These are phyloP conservation scores for Lamprologus callipterus DNA, from an alignment of 2,113 vertebrate genomes.

Conservation along the genomic window DNA sequence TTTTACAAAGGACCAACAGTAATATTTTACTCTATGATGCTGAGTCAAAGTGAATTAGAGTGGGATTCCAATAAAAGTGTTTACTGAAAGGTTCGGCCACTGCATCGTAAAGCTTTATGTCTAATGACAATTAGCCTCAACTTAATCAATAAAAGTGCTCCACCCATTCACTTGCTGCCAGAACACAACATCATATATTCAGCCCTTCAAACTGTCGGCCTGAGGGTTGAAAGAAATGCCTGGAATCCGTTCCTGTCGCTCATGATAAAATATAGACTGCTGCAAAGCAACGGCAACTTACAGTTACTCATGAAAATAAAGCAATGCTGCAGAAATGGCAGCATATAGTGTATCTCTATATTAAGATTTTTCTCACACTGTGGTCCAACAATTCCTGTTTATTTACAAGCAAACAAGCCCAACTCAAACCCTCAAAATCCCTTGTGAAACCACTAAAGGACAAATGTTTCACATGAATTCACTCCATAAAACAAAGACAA, in stretches of 20 bases:
- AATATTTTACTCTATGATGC: not conserved
- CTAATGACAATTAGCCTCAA: not conserved
- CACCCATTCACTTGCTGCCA: not conserved
- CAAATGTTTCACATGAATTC: not conserved
- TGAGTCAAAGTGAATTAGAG: not conserved
- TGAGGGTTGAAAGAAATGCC: not conserved
- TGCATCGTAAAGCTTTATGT: not conserved
- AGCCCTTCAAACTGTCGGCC: not conserved
- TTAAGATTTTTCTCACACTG: not conserved
- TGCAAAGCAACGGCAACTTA: not conserved
- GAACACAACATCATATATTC: not conserved
- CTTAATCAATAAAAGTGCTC: conserved; percentile 16
- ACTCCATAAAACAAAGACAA: not conserved
- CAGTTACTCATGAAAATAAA: not conserved
- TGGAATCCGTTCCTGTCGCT: not conserved
- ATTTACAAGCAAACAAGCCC: not conserved
- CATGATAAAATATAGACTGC: not conserved
- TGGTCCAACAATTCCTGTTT: not conserved
- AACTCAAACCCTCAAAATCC: not conserved
- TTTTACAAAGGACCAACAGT: not conserved
- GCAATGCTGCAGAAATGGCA: not conserved
- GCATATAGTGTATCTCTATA: not conserved
- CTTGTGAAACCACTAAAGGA: not conserved
- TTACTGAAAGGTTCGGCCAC: not conserved
- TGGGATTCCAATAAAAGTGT: not conserved